Conservation (phyloP, 2,888 invertebrate species). For the Drosophila cyrtoloma region DNA sequence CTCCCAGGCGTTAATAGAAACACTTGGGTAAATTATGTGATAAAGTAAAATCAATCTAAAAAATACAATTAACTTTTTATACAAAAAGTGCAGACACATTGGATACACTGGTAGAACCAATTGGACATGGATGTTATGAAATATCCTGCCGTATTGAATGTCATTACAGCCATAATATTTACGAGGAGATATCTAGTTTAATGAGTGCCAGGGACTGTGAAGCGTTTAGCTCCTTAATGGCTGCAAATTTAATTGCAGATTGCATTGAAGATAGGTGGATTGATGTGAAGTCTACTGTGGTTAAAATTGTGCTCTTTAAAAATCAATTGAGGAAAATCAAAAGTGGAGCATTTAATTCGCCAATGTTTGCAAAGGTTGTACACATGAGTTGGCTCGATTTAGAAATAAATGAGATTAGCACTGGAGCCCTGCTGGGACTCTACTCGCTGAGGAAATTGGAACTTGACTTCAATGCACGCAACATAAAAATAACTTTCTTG, state of each 20-base stretch:
- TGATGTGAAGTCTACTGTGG: slow-evolving; percentile 40
- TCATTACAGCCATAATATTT: slow-evolving; percentile 25
- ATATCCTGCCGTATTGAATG: slow-evolving; percentile 44
- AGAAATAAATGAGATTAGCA: slow-evolving; percentile 55
- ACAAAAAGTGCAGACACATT: slow-evolving; percentile 16
- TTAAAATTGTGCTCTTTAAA: slow-evolving; percentile 57
- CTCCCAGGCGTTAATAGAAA: not conserved
- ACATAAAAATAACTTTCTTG: slow-evolving; percentile 69
- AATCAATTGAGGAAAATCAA: slow-evolving; percentile 58
- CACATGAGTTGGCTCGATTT: slow-evolving; percentile 57
- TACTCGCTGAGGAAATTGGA: slow-evolving; percentile 67
- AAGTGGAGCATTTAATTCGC: slow-evolving; percentile 74
- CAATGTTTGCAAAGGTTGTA: slow-evolving; percentile 69
- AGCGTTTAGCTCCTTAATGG: slow-evolving; percentile 28
- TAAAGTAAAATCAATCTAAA: not conserved
- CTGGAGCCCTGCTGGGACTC: slow-evolving; percentile 76
- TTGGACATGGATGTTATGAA: slow-evolving; percentile 30
- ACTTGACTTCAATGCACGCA: slow-evolving; percentile 57
- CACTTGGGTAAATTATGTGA: slow-evolving; percentile 13
- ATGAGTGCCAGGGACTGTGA: slow-evolving; percentile 39
- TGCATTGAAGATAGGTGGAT: slow-evolving; percentile 58
- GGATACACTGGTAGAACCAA: not conserved
- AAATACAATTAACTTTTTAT: not conserved
- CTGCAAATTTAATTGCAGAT: slow-evolving; percentile 19
- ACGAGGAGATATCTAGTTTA: slow-evolving; percentile 20